Conservation (phyloP, 2,797 vertebrate species). For the Luscinia megarhynchos region DNA sequence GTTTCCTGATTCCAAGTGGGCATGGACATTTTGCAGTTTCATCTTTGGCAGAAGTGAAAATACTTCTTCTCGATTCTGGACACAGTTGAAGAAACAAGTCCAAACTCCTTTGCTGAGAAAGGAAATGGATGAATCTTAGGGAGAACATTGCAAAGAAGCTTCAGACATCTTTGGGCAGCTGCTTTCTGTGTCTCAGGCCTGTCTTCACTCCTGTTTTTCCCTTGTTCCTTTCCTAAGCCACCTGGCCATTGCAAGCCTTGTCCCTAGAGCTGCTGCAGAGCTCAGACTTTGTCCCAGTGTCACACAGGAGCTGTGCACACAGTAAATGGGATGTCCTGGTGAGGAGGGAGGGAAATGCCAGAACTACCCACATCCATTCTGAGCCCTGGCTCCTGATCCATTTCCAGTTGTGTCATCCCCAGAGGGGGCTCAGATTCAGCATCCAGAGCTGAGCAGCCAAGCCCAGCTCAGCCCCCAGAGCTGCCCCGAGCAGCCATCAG, state of each 20-base stretch:
- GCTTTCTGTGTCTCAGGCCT: background rate
- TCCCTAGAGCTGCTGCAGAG: background rate
- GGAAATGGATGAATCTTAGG: background rate
- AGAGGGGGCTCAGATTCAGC: background rate
- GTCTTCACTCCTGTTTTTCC: background rate
- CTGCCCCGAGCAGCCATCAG: background rate
- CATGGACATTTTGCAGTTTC: background rate
- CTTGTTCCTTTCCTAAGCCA: background rate
- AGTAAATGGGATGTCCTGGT: background rate
- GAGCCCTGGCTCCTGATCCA: background rate
- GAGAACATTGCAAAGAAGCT: background rate
- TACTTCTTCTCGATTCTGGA: background rate
- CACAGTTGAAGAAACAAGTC: background rate
- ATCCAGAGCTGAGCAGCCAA: background rate
- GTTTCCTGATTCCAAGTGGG: background rate
- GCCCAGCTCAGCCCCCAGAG: background rate
- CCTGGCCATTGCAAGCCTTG: background rate
- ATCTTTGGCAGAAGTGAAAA: background rate
- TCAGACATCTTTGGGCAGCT: background rate
- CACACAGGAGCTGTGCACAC: background rate
- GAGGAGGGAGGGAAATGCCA: background rate
- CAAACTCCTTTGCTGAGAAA: background rate
- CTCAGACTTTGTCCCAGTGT: background rate
- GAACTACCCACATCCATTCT: background rate
- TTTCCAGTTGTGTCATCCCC: background rate